A percentile compares a stretch with the other conserved stretches of the same genome.
phyloP scores from a whole-genome alignment of 2,113 vertebrate genomes.

The Vimba vimba region DNA sequence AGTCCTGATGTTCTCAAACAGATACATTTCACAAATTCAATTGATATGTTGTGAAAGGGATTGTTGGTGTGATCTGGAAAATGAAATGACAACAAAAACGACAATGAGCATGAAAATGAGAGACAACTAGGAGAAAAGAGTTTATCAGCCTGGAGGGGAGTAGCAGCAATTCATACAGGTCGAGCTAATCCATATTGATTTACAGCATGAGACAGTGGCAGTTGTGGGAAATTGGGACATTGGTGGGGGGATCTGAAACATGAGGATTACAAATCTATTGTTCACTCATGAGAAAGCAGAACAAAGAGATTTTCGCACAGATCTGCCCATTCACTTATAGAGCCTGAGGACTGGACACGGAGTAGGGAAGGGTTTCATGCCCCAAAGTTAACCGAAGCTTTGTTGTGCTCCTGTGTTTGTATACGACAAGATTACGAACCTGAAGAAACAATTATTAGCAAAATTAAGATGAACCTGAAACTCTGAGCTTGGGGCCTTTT shows the following conservation, averaged over 20 bases:
- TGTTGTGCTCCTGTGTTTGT: not conserved
- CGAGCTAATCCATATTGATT: slow-evolving; percentile 43
- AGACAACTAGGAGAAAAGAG: not conserved
- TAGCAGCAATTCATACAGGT: slow-evolving; percentile 21
- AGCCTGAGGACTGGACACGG: slow-evolving; percentile 12
- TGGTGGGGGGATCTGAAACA: slow-evolving; percentile 49
- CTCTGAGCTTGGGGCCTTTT: not conserved
- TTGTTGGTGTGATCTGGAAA: not conserved
- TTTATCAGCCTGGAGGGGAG: slow-evolving; percentile 40
- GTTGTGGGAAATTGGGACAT: slow-evolving; percentile 44
- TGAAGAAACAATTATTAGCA: not conserved
- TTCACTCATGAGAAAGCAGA: slow-evolving; percentile 48
- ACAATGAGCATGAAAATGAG: not conserved
- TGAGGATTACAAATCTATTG: slow-evolving; percentile 63
- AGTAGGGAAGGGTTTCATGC: slow-evolving; percentile 13
- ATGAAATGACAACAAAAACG: not conserved
- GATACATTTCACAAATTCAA: not conserved
- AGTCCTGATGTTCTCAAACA: slow-evolving; percentile 3
- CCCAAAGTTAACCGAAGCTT: not conserved
- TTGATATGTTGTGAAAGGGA: not conserved
- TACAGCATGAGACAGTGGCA: slow-evolving; percentile 39
- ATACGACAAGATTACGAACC: not conserved
- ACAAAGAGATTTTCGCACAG: slow-evolving; percentile 54
- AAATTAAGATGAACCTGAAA: not conserved
- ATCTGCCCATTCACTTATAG: slow-evolving; percentile 44